Conservation (phyloP, 2,113 vertebrate species). For the Pseudorasbora parva region DNA sequence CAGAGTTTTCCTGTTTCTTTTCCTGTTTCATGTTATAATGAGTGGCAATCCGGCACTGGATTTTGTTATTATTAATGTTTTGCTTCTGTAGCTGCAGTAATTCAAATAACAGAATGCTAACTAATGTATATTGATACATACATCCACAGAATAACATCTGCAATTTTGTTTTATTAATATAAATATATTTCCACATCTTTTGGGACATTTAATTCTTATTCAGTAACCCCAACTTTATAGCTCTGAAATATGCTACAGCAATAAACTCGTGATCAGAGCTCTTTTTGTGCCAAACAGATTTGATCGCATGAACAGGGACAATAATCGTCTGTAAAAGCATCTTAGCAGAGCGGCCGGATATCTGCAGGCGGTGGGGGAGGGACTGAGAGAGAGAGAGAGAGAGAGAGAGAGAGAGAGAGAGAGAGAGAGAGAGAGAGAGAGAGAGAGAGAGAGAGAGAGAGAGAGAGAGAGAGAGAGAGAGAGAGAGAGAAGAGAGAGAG, state of each 20-base stretch:
- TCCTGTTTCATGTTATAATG: background rate
- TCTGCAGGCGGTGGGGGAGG: slow-evolving; percentile 64
- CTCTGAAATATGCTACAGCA: background rate
- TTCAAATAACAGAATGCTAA: background rate
- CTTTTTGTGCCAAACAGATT: slow-evolving; percentile 66
- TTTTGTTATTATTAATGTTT: background rate
- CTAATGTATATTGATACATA: no score
- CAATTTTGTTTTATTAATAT: no score
- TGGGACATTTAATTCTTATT: background rate
- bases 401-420: slow-evolving; percentile 21
- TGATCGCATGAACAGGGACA: slow-evolving; percentile 64
- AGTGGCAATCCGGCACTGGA: background rate
- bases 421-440: slow-evolving; percentile 34
- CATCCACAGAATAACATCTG: no score
- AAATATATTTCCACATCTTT: background rate
- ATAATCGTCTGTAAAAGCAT: slow-evolving; percentile 75
- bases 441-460: slow-evolving; percentile 21
- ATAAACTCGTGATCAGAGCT: slow-evolving; percentile 25
- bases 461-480: slow-evolving; percentile 23
- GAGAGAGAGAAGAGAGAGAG: slow-evolving; percentile 28
- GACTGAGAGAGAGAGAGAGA: slow-evolving; percentile 23
- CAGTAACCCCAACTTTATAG: background rate
- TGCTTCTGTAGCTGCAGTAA: background rate
- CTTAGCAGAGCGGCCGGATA: slow-evolving; percentile 73
- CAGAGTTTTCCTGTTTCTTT: background rate